Evolutionary conservation across 2,113 vertebrate genomes (phyloP), one percentile per base, ranked within the genome.

Genomic region (Pycnonotus jocosus): DNA sequence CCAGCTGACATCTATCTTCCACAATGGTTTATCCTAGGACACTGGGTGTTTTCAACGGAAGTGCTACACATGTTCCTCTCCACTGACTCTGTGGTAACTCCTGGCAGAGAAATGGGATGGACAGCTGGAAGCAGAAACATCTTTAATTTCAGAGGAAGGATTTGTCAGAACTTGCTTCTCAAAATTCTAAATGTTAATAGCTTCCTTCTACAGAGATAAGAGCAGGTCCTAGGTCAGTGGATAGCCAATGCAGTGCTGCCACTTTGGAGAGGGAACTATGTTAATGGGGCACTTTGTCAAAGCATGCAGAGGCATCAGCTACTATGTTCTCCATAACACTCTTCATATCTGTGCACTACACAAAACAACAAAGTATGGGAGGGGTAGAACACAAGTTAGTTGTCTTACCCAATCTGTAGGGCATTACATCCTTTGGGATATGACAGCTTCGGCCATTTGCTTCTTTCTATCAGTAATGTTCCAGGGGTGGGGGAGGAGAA

Each of bases 61-160:
- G 65, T 51, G 38, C 69, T 88, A 48, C 74, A 57, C 31, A 9
- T 74, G 66, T 92, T 93, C 54, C 37, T 28, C 45, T 93, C 66
- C 53, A 31, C 57, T 81, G 70, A 82, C 48, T 86, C 58, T 65
- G 35, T 74, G 78, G 73, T 91, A 87, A 91, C 85, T 60, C 18
- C 78, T 94, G 90, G 53, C 71, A 90, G 57, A 80, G 54, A 25
- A 44, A 57, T 27, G 21, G n/a, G 62, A 82, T 47, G 66, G 70
- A 85, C 73, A 91, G 81, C 84, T 93, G 93, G 90, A 82, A 22
- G 66, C 28, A 93, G 90, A 93, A 94, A 61, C 17, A 38, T 62
- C 31, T 82, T 90, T 73, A 30, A 65, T 90, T 95, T 73, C 54
- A 45, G 54, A 76, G 68, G 50, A 78, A 60, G 21, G 18, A 60